Evolutionary conservation across 2,888 invertebrate species (phyloP).

Genomic region (Drosophila paucipuncta): DNA sequence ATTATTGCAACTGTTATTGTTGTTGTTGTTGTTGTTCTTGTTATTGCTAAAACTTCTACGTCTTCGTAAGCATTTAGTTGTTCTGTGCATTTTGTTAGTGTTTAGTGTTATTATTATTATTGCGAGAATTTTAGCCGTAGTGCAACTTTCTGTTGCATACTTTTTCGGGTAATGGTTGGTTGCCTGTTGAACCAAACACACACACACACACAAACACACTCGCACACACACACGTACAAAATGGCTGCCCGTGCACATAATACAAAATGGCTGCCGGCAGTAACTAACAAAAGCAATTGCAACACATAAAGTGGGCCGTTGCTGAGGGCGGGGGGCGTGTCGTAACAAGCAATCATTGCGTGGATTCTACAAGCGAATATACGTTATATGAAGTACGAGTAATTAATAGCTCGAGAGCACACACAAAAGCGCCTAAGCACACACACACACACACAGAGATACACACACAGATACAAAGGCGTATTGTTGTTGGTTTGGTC

Average conservation of each 20-base stretch:
- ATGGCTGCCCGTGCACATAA: conserved; percentile 43
- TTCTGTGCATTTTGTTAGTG: conserved; percentile 11
- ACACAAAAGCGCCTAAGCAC: conserved; percentile 39
- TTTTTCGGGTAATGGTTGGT: conserved; percentile 15
- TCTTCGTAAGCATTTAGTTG: neutral
- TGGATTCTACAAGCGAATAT: conserved; percentile 20
- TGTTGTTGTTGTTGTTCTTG: neutral
- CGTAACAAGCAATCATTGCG: conserved; percentile 28
- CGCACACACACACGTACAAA: conserved; percentile 17
- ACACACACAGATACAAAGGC: conserved; percentile 10
- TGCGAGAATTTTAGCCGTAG: neutral
- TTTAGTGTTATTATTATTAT: conserved; percentile 20
- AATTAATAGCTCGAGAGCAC: conserved; percentile 52
- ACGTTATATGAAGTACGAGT: conserved; percentile 35
- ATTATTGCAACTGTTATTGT: conserved; percentile 16
- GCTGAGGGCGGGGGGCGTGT: neutral
- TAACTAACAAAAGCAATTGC: conserved; percentile 38
- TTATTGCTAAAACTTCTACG: neutral
- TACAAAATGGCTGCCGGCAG: conserved; percentile 48
- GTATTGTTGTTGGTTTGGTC: conserved; percentile 24
- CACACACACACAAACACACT: neutral
- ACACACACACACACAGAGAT: conserved; percentile 15
- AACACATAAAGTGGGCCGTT: conserved; percentile 22
- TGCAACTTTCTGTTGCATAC: conserved; percentile 37
- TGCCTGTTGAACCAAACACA: conserved; percentile 6